Evolutionary conservation across 2,888 invertebrate genomes (phyloP), one percentile per base, ranked within the genome.

Genomic region (Tiliacea aurago): DNA sequence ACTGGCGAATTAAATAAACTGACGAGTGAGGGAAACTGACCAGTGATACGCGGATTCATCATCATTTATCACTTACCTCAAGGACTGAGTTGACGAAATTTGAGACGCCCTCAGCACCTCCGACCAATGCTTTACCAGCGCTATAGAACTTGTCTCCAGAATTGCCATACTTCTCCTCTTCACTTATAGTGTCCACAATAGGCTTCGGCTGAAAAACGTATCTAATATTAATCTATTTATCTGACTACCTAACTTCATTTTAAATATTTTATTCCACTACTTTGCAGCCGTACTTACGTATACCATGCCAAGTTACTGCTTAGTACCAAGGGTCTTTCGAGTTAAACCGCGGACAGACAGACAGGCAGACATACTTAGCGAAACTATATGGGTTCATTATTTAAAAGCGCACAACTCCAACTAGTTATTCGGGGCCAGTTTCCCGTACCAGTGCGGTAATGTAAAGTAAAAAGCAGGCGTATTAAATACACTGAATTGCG

Each of bases 111-210:
- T 98, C 98, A 73, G 97, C 97, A 10, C 98, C 97, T 45, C 96
- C 97, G 5, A 98, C 97, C 43, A 98, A 87, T 0, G 97, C 96
- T 71, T 97, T 96, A 1, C 98, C 97, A 43, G 98, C 93, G 23
- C 94, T 94, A 76, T 97, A 97, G 84, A 97, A 97, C 89, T 97
- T 97, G 86, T 97, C 98, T 0, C 97, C 98, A 67, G 95, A 96
- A 89, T 98, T 98, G 33, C 98, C 98, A 90, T 98, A 98, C 89
- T 98, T 98, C 67, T 98, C 98, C 67, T 97, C 96, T 91, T 98
- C 98, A 59, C 93, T 95, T 84, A 98, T 97, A 6, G 97, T 97
- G 87, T 98, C 98, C 41, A 98, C 97, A 76, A 98, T 95, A 0
- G 98, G 98, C 81, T 97, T 96, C 0, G 98, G 98, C 96, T 97